Conservation (phyloP, 2,888 invertebrate genomes). For the Nematopogon swammerdamellus region DNA sequence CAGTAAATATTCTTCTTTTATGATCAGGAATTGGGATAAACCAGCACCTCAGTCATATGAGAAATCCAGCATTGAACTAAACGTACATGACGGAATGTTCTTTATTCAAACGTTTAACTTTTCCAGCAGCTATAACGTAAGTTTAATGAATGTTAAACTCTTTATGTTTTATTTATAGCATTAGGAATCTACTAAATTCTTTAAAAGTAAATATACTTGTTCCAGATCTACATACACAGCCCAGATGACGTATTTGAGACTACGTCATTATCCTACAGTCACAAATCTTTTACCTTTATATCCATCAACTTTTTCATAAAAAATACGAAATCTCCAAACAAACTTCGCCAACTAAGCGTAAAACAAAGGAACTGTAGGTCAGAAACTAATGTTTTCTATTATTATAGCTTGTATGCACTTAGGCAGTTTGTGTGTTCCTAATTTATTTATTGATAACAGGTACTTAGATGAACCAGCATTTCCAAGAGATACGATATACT, state of each 20-base stretch:
- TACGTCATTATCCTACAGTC: constrained; percentile 24
- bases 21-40: neutral
- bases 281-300: constrained; percentile 27
- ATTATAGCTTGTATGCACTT: too few relatives aligned
- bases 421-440: too few relatives aligned
- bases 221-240: constrained; percentile 37
- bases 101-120: constrained; percentile 33
- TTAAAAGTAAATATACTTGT: too few relatives aligned
- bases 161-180: too few relatives aligned
- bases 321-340: constrained; percentile 32
- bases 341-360: constrained; percentile 22
- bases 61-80: constrained; percentile 33
- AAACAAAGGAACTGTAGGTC: constrained; percentile 39
- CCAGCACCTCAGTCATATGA: neutral
- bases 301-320: constrained; percentile 33
- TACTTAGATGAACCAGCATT: constrained; percentile 32
- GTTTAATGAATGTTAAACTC: constrained; percentile 7
- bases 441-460: too few relatives aligned
- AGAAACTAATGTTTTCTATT: neutral
- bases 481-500: constrained; percentile 61
- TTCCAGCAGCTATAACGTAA: constrained; percentile 31
- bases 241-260: constrained; percentile 35
- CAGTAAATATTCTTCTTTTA: too few relatives aligned
- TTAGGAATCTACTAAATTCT: too few relatives aligned
- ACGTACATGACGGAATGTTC: constrained; percentile 38